These are phyloP conservation scores for Deroptyus accipitrinus DNA, from an alignment of 2,113 vertebrate genomes.

Conservation along the genomic window DNA sequence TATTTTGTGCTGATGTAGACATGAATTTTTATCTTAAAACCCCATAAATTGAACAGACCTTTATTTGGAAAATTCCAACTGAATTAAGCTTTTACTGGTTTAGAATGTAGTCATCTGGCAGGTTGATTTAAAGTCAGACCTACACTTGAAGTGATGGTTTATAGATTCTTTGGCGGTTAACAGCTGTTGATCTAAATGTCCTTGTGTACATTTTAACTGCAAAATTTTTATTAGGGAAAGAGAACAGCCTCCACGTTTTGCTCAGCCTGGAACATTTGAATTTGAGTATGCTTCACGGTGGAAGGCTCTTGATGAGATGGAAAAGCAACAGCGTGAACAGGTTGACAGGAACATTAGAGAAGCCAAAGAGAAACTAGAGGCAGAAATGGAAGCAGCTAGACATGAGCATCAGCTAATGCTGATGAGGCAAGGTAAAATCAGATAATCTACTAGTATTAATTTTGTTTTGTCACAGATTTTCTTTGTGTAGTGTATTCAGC, in stretches of 20 bases:
- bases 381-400: constrained; percentile 97
- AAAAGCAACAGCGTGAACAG: constrained; percentile 93
- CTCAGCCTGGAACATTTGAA: constrained; percentile 97
- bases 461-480: neutral
- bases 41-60: neutral
- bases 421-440: constrained; percentile 92
- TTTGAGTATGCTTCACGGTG: constrained; percentile 98
- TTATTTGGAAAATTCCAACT: neutral
- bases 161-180: neutral
- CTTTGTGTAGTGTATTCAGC: neutral
- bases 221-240: constrained; percentile 82
- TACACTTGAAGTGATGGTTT: neutral
- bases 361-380: constrained; percentile 95
- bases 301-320: constrained; percentile 97
- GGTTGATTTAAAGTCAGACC: neutral
- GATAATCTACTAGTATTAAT: neutral
- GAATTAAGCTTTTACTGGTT: neutral
- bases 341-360: constrained; percentile 93
- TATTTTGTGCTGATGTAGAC: neutral
- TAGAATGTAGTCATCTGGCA: neutral
- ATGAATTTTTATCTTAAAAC: neutral
- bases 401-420: constrained; percentile 98
- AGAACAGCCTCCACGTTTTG: constrained; percentile 90
- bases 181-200: neutral
- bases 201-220: constrained; percentile 47